Percentiles rank a stretch among this genome's conserved stretches.
phyloP scores from a whole-genome alignment of 2,113 vertebrate species.

The Trichechus manatus region DNA sequence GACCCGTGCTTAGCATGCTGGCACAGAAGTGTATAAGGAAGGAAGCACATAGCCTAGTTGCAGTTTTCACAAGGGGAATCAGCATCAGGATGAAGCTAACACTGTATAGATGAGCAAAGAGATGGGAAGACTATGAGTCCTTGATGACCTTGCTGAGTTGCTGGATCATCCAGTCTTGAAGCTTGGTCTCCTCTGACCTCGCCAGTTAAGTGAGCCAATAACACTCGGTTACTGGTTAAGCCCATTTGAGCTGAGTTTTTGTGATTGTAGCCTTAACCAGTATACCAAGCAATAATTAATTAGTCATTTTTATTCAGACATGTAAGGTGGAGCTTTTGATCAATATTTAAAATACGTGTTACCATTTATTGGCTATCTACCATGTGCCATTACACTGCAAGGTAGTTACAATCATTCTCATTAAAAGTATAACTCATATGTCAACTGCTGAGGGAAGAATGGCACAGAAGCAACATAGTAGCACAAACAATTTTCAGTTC shows the following conservation, averaged over 20 bases:
- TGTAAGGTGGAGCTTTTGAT: background rate
- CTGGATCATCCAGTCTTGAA: background rate
- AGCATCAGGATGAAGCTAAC: background rate
- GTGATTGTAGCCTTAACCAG: background rate
- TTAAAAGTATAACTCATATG: background rate
- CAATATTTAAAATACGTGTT: constrained; percentile 1
- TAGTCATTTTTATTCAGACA: constrained; percentile 38
- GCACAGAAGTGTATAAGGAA: background rate
- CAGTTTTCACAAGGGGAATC: background rate
- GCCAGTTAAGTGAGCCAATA: background rate
- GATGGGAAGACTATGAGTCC: background rate
- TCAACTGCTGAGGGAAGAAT: constrained; percentile 14
- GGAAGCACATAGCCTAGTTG: background rate
- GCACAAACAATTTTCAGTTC: background rate
- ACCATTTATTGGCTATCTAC: background rate
- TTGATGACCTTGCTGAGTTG: background rate
- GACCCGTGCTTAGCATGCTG: background rate
- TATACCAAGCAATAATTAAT: background rate
- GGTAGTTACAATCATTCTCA: background rate
- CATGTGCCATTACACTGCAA: background rate
- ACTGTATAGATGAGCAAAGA: background rate
- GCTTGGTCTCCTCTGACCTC: background rate
- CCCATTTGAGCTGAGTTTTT: background rate
- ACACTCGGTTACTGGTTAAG: background rate
- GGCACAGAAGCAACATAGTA: background rate